Percentiles rank a stretch among this genome's conserved stretches.
Conservation (phyloP, 2,888 invertebrate species). For the Nymphalis polychloros region DNA sequence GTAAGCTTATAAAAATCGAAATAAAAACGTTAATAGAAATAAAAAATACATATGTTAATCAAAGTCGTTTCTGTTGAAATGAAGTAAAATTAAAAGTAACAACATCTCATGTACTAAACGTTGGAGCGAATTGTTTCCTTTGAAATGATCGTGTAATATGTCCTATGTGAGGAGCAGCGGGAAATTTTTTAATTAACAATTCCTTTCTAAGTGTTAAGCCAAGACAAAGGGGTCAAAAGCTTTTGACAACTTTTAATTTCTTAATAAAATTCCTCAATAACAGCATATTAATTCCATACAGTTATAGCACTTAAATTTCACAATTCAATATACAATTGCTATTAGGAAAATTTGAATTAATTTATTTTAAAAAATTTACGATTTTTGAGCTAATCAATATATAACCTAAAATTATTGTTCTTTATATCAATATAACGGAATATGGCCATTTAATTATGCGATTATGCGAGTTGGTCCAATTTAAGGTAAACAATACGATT, state of each 20-base stretch:
- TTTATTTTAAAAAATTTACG: no score
- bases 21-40: no score
- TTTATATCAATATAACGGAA: neutral
- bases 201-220: constrained; percentile 1
- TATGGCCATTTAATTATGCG: neutral
- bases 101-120: no score
- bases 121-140: neutral
- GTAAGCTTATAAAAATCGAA: neutral
- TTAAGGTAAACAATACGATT: constrained; percentile 17
- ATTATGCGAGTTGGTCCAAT: constrained; percentile 16
- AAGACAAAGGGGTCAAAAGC: constrained; percentile 9
- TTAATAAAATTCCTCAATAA: neutral
- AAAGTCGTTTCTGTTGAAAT: no score
- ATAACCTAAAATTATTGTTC: neutral
- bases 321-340: no score
- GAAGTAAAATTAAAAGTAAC: no score
- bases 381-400: neutral
- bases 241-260: constrained; percentile 4
- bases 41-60: no score
- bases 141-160: neutral
- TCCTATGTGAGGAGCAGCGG: neutral
- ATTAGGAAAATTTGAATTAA: no score
- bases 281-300: neutral
- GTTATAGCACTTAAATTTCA: neutral
- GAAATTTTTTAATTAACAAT: constrained; percentile 11